Conservation (phyloP, 2,888 invertebrate species). For the Acleris laterana region DNA sequence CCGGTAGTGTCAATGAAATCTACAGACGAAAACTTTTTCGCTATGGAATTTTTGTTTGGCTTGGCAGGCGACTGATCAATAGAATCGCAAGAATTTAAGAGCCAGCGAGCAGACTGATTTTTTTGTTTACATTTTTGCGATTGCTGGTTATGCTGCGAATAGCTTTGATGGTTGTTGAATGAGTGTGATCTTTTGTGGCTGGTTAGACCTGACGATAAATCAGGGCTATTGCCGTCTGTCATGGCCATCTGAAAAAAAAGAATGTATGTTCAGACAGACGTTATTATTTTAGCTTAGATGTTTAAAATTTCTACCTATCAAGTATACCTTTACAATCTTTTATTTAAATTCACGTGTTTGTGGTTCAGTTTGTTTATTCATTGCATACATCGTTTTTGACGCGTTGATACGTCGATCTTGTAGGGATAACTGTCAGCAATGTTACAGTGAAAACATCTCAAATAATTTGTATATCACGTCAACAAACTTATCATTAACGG, state of each 20-base stretch:
- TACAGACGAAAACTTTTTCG: conserved; percentile 84
- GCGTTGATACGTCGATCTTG: too few species aligned
- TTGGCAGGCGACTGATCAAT: conserved; percentile 76
- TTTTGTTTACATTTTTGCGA: conserved; percentile 86
- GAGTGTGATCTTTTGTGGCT: conserved; percentile 88
- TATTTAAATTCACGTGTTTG: too few species aligned
- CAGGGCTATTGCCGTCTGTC: conserved; percentile 81
- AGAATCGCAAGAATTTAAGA: conserved; percentile 79
- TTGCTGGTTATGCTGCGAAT: conserved; percentile 86
- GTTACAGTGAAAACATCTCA: neutral
- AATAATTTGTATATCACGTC: conserved; percentile 39
- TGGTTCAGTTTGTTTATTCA: too few species aligned
- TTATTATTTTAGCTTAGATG: neutral
- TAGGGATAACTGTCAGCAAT: neutral
- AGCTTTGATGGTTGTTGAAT: conserved; percentile 88
- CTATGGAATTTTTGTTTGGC: conserved; percentile 79
- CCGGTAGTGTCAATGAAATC: conserved; percentile 82
- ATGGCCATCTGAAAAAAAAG: conserved; percentile 85
- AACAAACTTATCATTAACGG: conserved; percentile 49
- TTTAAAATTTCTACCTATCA: neutral
- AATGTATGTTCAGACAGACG: conserved; percentile 23
- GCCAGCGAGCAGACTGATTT: conserved; percentile 83
- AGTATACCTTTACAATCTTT: too few species aligned
- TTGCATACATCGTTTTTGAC: too few species aligned
- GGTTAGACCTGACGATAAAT: conserved; percentile 79